Conservation (phyloP, 2,797 vertebrate species). For the Sebastes reedi region DNA sequence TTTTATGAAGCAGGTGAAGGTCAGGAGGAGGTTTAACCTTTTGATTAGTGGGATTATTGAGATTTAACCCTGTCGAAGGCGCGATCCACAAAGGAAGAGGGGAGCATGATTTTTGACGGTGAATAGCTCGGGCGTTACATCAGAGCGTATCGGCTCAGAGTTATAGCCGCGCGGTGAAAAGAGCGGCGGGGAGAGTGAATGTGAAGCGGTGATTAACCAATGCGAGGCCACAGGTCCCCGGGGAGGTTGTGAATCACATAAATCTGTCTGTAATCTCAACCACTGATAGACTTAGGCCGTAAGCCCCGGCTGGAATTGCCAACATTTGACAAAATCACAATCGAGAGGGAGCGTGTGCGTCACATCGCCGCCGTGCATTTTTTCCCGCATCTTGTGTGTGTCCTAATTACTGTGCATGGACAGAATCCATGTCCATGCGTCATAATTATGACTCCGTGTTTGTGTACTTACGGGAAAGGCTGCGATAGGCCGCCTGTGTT, state of each 20-base stretch:
- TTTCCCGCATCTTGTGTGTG: conserved; percentile 36
- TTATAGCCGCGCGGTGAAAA: conserved; percentile 46
- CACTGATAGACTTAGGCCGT: conserved; percentile 79
- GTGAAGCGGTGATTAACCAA: conserved; percentile 78
- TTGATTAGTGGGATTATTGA: conserved; percentile 77
- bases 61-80: conserved; percentile 73
- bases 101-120: conserved; percentile 34
- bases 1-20: conserved; percentile 77
- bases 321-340: conserved; percentile 81
- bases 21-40: conserved; percentile 77
- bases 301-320: conserved; percentile 76
- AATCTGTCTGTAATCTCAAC: conserved; percentile 83
- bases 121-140: conserved; percentile 48
- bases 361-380: conserved; percentile 38
- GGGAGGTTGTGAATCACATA: conserved; percentile 76
- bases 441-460: conserved; percentile 54
- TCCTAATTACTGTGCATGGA: conserved; percentile 65
- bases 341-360: conserved; percentile 41
- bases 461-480: conserved; percentile 45
- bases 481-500: conserved; percentile 42
- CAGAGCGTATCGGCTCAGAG: conserved; percentile 40
- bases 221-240: conserved; percentile 68
- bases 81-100: conserved; percentile 40
- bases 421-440: conserved; percentile 54
- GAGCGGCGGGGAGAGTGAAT: conserved; percentile 64